These are phyloP conservation scores for Rostratula benghalensis DNA, from an alignment of 2,113 vertebrate species.

Conservation along the genomic window DNA sequence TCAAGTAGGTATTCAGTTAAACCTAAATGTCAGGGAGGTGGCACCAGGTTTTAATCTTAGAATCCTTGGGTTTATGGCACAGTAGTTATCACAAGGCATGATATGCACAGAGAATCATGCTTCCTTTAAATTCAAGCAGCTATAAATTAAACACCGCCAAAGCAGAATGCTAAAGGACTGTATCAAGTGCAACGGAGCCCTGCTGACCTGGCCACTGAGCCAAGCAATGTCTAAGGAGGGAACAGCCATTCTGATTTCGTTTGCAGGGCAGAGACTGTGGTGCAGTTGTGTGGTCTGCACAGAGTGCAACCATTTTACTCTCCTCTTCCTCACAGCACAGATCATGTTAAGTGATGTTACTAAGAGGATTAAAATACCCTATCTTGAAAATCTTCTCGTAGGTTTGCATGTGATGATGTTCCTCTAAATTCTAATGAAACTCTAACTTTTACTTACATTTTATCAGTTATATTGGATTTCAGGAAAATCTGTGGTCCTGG, in stretches of 20 bases:
- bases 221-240: background rate
- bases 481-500: background rate
- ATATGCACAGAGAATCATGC: background rate
- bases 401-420: background rate
- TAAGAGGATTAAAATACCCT: background rate
- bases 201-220: background rate
- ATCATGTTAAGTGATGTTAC: background rate
- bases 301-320: background rate
- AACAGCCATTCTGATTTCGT: background rate
- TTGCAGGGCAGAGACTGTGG: background rate
- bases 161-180: background rate
- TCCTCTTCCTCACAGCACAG: background rate
- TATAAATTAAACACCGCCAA: background rate
- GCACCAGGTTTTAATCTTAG: background rate
- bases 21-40: background rate
- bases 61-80: background rate
- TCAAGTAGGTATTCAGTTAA: background rate
- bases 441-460: background rate
- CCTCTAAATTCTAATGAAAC: background rate
- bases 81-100: background rate
- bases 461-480: background rate
- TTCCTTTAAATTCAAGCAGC: background rate
- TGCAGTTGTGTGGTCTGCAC: background rate
- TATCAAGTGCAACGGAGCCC: background rate
- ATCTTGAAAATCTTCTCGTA: background rate